Base-by-base conservation (phyloP, 2,797 vertebrate species). In the Diplodus sargus region DNA sequence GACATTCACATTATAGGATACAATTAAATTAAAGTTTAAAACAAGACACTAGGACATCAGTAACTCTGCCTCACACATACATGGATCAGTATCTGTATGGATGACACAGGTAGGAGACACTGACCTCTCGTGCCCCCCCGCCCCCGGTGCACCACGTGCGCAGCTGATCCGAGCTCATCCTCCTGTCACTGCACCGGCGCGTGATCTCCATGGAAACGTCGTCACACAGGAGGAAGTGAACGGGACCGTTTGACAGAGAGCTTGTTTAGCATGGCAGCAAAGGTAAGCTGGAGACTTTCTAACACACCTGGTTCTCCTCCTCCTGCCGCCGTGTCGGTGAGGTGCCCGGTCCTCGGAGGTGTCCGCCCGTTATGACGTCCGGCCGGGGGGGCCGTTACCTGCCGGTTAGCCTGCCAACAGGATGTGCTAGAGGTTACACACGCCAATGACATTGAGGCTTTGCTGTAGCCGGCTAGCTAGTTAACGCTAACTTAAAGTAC, bases 181-280 rank as follows among this genome's bases (percentile, higher is more conserved):
- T 88, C 78, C 79, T 85, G 79, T 84, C 85, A 72, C 85, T 73
- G 85, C 83, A 79, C 83, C 87, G 67, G 87, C 81, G 84, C 89
- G 87, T 90, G 85, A 92, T 94, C 88, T 91, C 93, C 91, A 92
- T 90, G 91, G 93, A 59, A 90, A 94, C 91, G 91, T 91, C 85
- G 87, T 93, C 92, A 82, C 86, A 83, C 87, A 81, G 45, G 70
- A 85, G 89, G 91, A 92, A 90, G 93, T 83, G 85, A 83, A 76
- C 82, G 74, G 81, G 70, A 66, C 78, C 23, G 70, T 85, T 77
- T 89, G 87, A 74, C 81, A 57, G 79, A 81, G 82, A 88, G 80
- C 87, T 91, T 85, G 86, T 74, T 90, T 81, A 94, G 90, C 88
- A 94, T 94, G 95, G 93, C 94, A 91, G 91, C 92, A 82, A 95